A percentile compares a stretch with the other conserved stretches of the same genome.
Evolutionary conservation across 1,140 invertebrate species (phyloP).

Genomic region (Onthophagus taurus): DNA sequence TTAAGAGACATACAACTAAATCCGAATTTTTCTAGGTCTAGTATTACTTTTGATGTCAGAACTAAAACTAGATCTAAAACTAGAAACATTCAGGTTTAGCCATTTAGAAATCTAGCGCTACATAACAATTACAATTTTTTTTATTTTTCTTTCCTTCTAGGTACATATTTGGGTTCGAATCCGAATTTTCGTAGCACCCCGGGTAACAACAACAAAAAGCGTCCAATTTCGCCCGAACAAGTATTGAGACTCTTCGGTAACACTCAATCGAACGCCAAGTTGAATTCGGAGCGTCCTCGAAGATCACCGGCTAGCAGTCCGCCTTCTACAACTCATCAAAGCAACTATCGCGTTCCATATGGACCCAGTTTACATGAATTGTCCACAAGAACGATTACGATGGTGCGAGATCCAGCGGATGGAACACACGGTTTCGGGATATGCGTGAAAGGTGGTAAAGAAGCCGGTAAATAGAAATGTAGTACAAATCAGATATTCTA

Average conservation of each 20-base stretch:
- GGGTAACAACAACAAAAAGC: constrained; percentile 50
- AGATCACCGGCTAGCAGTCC: constrained; percentile 65
- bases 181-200: constrained; percentile 37
- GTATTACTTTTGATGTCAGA: no score
- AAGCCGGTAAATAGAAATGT: constrained; percentile 51
- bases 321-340: constrained; percentile 57
- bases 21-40: no score
- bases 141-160: constrained; percentile 18
- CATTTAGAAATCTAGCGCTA: no score
- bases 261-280: constrained; percentile 25
- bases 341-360: constrained; percentile 27
- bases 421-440: constrained; percentile 74
- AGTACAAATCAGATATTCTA: no score
- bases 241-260: constrained; percentile 57
- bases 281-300: constrained; percentile 38
- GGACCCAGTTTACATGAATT: constrained; percentile 51
- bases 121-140: neutral
- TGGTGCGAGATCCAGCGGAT: constrained; percentile 68
- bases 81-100: no score
- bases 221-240: constrained; percentile 68
- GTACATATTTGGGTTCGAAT: constrained; percentile 56
- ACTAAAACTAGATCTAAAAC: no score
- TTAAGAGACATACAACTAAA: no score
- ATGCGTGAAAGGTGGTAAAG: constrained; percentile 80
- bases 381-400: constrained; percentile 69